Conservation (phyloP, 1,140 invertebrate species). For the Eueides isabella region DNA sequence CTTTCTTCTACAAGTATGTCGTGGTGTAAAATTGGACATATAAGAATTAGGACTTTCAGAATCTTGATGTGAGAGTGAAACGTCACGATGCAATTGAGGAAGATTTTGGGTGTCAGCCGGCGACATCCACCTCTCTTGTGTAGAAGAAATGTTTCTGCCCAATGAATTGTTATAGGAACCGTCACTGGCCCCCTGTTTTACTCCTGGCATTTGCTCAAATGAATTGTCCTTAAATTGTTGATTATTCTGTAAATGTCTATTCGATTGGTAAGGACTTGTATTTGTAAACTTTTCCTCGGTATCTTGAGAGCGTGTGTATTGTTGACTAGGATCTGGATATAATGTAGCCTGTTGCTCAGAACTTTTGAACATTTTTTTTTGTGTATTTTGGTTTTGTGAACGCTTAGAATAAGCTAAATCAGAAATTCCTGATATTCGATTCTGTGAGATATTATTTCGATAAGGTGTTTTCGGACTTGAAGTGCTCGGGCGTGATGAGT, state of each 20-base stretch:
- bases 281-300: neutral
- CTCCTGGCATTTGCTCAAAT: neutral
- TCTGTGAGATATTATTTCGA: neutral
- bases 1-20: slow-evolving; percentile 13
- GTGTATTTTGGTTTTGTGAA: neutral
- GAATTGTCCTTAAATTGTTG: neutral
- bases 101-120: neutral
- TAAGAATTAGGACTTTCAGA: too few relatives aligned
- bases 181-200: neutral
- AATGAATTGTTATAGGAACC: neutral
- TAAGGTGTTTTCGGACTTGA: neutral
- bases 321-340: neutral
- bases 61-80: slow-evolving; percentile 9
- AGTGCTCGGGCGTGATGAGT: neutral
- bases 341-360: neutral
- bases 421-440: neutral
- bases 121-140: neutral
- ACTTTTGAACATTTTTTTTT: neutral
- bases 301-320: neutral
- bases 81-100: neutral
- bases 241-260: neutral
- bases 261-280: neutral
- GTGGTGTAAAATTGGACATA: too few relatives aligned
- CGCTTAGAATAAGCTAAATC: neutral
- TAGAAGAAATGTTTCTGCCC: neutral